These are phyloP conservation scores for Habropoda laboriosa DNA, from an alignment of 1,140 invertebrate genomes.

Conservation along the genomic window DNA sequence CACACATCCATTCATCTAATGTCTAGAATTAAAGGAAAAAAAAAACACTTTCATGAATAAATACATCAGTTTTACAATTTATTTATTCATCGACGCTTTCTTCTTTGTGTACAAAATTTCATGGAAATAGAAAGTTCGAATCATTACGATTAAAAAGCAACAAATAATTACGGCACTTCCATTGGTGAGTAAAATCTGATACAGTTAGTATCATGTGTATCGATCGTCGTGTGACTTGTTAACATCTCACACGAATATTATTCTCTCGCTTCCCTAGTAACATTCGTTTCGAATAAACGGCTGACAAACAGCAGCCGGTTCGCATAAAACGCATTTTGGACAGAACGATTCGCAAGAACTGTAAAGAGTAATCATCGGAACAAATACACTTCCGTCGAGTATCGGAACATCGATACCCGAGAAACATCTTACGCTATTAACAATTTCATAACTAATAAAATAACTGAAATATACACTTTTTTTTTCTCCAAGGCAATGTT, in stretches of 20 bases:
- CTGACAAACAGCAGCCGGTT: constrained; percentile 32
- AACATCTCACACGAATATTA: not conserved
- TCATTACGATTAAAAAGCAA: constrained; percentile 19
- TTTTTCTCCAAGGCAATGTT: constrained; percentile 39
- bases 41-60: constrained; percentile 29
- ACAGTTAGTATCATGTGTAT: not conserved
- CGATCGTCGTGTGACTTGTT: no score
- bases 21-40: no score
- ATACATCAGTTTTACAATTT: constrained; percentile 37
- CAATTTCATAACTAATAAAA: constrained; percentile 53
- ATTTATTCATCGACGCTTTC: constrained; percentile 40
- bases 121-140: constrained; percentile 54
- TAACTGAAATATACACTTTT: constrained; percentile 38
- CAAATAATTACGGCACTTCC: not conserved
- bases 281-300: not conserved
- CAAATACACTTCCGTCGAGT: not conserved
- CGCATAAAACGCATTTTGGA: not conserved
- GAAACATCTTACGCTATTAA: constrained; percentile 39
- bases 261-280: not conserved
- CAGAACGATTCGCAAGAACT: not conserved
- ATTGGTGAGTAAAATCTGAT: not conserved
- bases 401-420: not conserved
- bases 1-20: not conserved
- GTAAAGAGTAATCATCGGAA: constrained; percentile 18
- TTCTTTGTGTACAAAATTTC: constrained; percentile 61